Evolutionary conservation across 2,888 invertebrate genomes (phyloP).

Genomic region (Caenorhabditis zanzibari): DNA sequence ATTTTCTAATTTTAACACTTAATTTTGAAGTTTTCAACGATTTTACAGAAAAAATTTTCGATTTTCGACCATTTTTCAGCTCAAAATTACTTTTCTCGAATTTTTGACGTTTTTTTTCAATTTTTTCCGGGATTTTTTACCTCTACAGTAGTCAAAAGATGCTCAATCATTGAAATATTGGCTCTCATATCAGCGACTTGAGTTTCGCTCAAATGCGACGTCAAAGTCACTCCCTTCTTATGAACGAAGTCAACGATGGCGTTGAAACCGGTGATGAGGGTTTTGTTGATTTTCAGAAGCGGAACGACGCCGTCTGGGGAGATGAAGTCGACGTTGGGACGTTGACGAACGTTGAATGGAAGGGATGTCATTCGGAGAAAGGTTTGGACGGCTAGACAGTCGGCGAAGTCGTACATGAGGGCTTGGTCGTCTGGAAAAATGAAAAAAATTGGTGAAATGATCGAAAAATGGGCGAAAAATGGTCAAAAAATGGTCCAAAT

Average conservation of each 20-base stretch:
- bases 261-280: constrained; percentile 93
- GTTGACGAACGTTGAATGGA: constrained; percentile 90
- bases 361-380: constrained; percentile 95
- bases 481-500: not conserved
- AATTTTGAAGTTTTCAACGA: too few species aligned
- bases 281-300: constrained; percentile 93
- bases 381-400: constrained; percentile 94
- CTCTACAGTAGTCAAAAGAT: constrained; percentile 94
- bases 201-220: constrained; percentile 88
- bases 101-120: not conserved
- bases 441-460: not conserved
- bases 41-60: too few species aligned
- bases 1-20: too few species aligned
- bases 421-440: constrained; percentile 90
- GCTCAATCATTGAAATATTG: constrained; percentile 91
- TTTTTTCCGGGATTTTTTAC: constrained; percentile 84
- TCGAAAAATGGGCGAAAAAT: not conserved
- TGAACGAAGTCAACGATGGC: constrained; percentile 93
- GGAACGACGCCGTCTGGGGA: constrained; percentile 94
- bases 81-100: too few species aligned
- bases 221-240: constrained; percentile 90
- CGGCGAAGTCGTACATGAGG: constrained; percentile 94
- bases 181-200: constrained; percentile 94
- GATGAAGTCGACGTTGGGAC: constrained; percentile 96
- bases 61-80: too few species aligned